Evolutionary conservation across 2,113 vertebrate genomes (phyloP), one percentile per base, ranked within the genome.

Genomic region (Podarcis muralis): DNA sequence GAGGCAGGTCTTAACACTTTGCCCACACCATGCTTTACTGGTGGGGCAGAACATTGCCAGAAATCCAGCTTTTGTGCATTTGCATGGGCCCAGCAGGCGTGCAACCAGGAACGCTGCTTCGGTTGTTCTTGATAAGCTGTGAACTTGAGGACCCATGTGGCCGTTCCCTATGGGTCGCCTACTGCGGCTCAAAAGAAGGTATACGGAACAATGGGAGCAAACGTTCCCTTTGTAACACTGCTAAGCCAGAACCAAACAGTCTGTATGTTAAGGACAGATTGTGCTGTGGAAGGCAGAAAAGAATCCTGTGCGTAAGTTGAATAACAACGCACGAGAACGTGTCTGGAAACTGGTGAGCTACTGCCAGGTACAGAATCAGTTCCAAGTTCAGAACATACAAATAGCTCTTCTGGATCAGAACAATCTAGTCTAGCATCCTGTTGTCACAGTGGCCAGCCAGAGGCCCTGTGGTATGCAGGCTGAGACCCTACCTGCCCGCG

Each of bases 1-100:
- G 71, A 81, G 11, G 13, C 15, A 74, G 4, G 30, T 62, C 22
- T 74, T 37, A 53, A 35, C 35, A 18, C 32, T 89, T 85, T 94
- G 22, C 66, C 74, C 88, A 77, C 3, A n/a, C 11, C 48, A 3
- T 78, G 20, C 48, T 25, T 91, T 78, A 85, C n/a, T 12, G 43
- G 43, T n/a, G 79, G 35, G 25, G 35, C 11, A 87, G 85, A 84
- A 4, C 1, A 3, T 0, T 78, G 57, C 83, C 78, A 72, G 2
- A 91, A 89, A 68, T 74, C 86, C 87, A 92, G 5, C 53, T 92
- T 23, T 76, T 72, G 78, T 69, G 66, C 86, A 3, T 18, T 88
- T 59, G 27, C 4, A 8, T 0, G 72, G 11, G 40, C 72, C 66
- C 76, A 57, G 48, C 30, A 1, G 8, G 66, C 1, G 2, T 90